Percentiles rank a stretch among this genome's conserved stretches.
Conservation (phyloP, 2,888 invertebrate species). For the Andrena haemorrhoa region DNA sequence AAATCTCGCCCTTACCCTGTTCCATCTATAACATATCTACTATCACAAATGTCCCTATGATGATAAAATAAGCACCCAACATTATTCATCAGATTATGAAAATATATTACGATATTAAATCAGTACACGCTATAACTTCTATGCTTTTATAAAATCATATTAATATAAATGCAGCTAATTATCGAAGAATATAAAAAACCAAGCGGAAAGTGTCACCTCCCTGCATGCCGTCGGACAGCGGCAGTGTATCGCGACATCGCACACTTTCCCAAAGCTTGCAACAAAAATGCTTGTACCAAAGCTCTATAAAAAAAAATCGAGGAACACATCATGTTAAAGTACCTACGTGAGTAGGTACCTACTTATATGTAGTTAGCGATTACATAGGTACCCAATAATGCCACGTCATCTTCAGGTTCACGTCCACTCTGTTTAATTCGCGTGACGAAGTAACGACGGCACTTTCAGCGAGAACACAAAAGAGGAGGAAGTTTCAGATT, state of each 20-base stretch:
- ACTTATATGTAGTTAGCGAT: no score
- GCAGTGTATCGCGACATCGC: neutral
- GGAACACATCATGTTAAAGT: neutral
- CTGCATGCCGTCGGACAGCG: constrained; percentile 37
- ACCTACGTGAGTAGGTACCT: no score
- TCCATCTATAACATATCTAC: neutral
- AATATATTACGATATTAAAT: neutral
- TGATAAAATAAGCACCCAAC: neutral
- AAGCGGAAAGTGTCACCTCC: neutral
- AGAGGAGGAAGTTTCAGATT: no score
- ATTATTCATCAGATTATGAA: neutral
- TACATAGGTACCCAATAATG: no score
- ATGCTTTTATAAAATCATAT: neutral
- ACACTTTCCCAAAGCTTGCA: neutral
- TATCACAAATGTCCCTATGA: neutral
- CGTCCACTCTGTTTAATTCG: no score
- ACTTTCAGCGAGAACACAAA: no score
- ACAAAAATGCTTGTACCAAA: neutral
- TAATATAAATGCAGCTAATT: neutral
- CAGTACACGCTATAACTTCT: neutral
- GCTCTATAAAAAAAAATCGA: neutral
- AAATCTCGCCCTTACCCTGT: neutral
- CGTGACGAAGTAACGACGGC: no score
- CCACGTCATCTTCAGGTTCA: no score
- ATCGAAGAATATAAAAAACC: neutral